Evolutionary conservation across 2,797 vertebrate genomes (phyloP), one percentile per base, ranked within the genome.

Genomic region (Eulemur rubriventer): DNA sequence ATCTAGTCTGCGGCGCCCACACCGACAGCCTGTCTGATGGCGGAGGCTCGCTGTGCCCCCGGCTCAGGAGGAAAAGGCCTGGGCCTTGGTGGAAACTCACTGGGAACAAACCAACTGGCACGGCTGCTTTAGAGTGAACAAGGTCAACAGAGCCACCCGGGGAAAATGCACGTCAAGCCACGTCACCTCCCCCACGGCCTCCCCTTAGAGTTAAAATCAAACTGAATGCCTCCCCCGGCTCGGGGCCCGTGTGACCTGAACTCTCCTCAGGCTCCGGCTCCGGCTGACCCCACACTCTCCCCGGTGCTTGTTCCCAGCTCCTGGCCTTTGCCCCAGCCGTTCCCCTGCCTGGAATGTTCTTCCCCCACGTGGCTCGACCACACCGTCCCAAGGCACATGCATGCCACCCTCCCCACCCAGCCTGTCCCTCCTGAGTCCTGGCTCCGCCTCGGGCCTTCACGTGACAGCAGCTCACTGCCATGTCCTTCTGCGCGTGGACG

Each of bases 401-500:
- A 24, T 26, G 8, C 0, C 24, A 26, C 72, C 50, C 18, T 17
- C 59, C 65, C 20, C 22, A 6, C 6, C 52, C 69, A 41, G 4
- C 24, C 10, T 0, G 0, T 7, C 30, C 24, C 52, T 14, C 83
- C 26, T 20, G 7, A 79, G 92, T 17, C 63, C 38, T 6, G 2
- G 10, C 26, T 9, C 86, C 1, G 12, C 55, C 9, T 24, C 35
- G 7, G 2, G 4, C 30, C 17, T 12, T 13, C 2, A 20, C 2
- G 0, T 0, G 1, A 22, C 9, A 12, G 18, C 55, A 24, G 76
- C 0, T 28, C 57, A 4, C 41, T 0, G 0, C 4, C 4, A 0
- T 1, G 10, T 24, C 38, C 93, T 5, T 4, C 73, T 18, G 24
- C 11, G 4, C 3, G 26, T 9, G 41, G 78, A n/a, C 0, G 0